Base-by-base conservation (phyloP, 2,888 invertebrate genomes). In the Scaptomyza tumidula region DNA sequence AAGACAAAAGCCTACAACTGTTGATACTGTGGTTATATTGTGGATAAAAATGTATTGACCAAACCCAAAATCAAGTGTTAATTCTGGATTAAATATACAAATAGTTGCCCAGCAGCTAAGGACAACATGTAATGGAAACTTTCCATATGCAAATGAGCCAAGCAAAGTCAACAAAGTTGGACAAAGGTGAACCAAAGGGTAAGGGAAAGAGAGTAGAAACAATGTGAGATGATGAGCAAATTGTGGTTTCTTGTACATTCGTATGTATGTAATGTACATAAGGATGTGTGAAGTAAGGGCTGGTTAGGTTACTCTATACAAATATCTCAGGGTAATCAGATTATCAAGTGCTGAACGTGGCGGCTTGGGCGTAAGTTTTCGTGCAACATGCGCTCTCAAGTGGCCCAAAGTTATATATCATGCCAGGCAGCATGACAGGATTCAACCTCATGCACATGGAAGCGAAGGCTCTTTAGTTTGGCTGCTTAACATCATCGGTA, bases 61-160 rank as follows among this genome's bases (percentile, higher is more conserved):
- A 49, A 61, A 35, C 56, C 44, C 27, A 50, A 54, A 77, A 64
- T 69, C 64, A 64, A 78, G 64, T 68, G 63, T 78, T 73, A 69
- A 77, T 59, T 55, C 33, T 37, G 24, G 11, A 35, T 29, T 54
- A 46, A 45, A 62, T 49, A 62, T 11, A 48, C 31, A 44, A 53
- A 27, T 56, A 24, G 24, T 16, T 9, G 35, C 19, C 29, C 24
- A 11, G 31, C 31, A 5, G 11, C 27, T 10, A 14, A 44, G 57
- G 53, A 57, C 62, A 67, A 60, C 31, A 41, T 53, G 58, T 46
- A 78, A 56, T 63, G 60, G 70, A 65, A 70, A 60, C 65, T 66
- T 74, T 61, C 60, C 65, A 70, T 74, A 78, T 78, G 76, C 70
- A 76, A 78, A 76, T 78, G 63, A 66, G 62, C 3, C 14, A 2